These are phyloP conservation scores for Elgaria multicarinata DNA, from an alignment of 2,113 vertebrate genomes.

Conservation along the genomic window DNA sequence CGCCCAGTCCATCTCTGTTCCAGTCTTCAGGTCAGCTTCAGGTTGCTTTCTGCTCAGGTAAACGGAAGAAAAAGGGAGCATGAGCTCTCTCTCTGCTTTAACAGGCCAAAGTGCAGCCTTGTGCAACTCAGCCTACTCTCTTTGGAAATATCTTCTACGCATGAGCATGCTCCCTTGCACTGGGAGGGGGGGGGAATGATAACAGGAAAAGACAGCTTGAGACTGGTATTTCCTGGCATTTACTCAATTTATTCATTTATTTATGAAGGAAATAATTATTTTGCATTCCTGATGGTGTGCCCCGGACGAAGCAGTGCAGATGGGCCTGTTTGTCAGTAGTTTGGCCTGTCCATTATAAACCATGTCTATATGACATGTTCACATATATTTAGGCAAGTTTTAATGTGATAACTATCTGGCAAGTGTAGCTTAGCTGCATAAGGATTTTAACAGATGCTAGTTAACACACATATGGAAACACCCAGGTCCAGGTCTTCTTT, in stretches of 20 bases:
- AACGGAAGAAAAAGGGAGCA: not conserved
- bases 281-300: not conserved
- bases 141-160: not conserved
- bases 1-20: not conserved
- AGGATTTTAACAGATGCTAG: not conserved
- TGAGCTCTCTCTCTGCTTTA: not conserved
- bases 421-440: not conserved
- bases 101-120: not conserved
- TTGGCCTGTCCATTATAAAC: not conserved
- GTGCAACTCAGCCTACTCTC: not conserved
- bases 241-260: not conserved
- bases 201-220: constrained; percentile 2
- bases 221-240: constrained; percentile 10
- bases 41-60: not conserved
- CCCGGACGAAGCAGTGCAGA: not conserved
- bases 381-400: not conserved
- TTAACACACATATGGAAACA: not conserved
- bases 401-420: not conserved
- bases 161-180: not conserved
- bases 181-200: not conserved
- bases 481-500: not conserved
- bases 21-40: not conserved
- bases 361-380: not conserved
- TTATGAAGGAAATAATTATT: not conserved
- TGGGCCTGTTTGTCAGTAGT: not conserved